Evolutionary conservation across 2,888 invertebrate species (phyloP).

Genomic region (Orchestes rusci): DNA sequence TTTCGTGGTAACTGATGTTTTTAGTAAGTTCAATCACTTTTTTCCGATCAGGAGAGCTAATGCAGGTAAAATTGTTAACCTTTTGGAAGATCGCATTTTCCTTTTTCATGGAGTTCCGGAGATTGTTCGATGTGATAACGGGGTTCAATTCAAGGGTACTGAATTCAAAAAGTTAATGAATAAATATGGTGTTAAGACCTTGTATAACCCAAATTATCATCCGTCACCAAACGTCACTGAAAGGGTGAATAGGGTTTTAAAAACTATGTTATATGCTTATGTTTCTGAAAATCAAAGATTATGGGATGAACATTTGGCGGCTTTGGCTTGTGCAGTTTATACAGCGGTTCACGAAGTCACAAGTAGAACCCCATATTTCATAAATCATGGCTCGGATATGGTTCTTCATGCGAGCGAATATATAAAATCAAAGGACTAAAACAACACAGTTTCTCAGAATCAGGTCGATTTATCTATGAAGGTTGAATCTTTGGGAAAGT

Average conservation of each 20-base stretch:
- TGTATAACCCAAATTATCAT: slow-evolving; percentile 10
- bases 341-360: slow-evolving; percentile 1
- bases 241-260: slow-evolving; percentile 14
- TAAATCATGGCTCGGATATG: slow-evolving; percentile 3
- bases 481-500: background rate
- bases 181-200: background rate
- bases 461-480: background rate
- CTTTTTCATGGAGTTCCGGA: background rate
- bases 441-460: background rate
- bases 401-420: no score
- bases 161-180: background rate
- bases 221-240: background rate
- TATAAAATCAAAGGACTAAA: no score
- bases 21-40: slow-evolving; percentile 3
- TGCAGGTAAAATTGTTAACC: background rate
- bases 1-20: slow-evolving; percentile 7
- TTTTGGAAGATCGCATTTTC: background rate
- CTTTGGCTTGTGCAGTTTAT: slow-evolving; percentile 6
- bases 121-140: background rate
- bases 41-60: no score
- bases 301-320: slow-evolving; percentile 16
- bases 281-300: slow-evolving; percentile 12
- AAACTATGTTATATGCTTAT: slow-evolving; percentile 13
- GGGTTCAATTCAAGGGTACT: background rate
- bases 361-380: slow-evolving; percentile 5